Percentiles rank a stretch among this genome's conserved stretches.
Evolutionary conservation across 2,888 invertebrate species (phyloP).

Genomic region (Hypselothyrea guttata): DNA sequence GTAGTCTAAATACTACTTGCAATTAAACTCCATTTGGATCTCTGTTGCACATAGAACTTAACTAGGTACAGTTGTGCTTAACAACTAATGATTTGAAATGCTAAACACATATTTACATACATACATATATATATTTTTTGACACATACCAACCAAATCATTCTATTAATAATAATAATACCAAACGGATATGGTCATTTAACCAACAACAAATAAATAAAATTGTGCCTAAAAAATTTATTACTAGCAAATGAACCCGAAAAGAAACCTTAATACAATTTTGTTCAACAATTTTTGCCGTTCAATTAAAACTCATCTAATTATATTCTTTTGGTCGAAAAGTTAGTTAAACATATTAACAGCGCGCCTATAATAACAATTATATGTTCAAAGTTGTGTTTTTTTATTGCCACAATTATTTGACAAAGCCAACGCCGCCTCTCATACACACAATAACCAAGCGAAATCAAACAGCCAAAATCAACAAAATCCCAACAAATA

Average conservation of each 20-base stretch:
- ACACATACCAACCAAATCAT: conserved; percentile 51
- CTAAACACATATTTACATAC: conserved; percentile 23
- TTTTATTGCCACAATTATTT: conserved; percentile 25
- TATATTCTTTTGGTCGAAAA: conserved; percentile 47
- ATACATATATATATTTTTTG: conserved; percentile 15
- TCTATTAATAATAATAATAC: conserved; percentile 74
- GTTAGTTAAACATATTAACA: conserved; percentile 55
- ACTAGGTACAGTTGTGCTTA: conserved; percentile 76
- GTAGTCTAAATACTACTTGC: too few species aligned
- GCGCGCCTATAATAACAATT: conserved; percentile 27
- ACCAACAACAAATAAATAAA: conserved; percentile 72
- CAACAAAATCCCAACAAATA: conserved; percentile 22
- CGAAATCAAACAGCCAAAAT: conserved; percentile 46
- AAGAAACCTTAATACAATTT: conserved; percentile 45
- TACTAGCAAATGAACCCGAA: conserved; percentile 63
- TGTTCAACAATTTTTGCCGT: conserved; percentile 37
- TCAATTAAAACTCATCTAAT: too few species aligned
- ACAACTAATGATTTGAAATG: conserved; percentile 66
- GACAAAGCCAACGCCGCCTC: conserved; percentile 54
- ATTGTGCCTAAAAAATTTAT: conserved; percentile 68
- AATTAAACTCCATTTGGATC: conserved; percentile 21
- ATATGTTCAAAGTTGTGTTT: conserved; percentile 42
- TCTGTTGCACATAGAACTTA: conserved; percentile 11
- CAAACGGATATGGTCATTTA: conserved; percentile 83
- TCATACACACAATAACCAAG: conserved; percentile 65